These are phyloP conservation scores for Danaus chrysippus DNA, from an alignment of 2,888 invertebrate genomes.

Conservation along the genomic window DNA sequence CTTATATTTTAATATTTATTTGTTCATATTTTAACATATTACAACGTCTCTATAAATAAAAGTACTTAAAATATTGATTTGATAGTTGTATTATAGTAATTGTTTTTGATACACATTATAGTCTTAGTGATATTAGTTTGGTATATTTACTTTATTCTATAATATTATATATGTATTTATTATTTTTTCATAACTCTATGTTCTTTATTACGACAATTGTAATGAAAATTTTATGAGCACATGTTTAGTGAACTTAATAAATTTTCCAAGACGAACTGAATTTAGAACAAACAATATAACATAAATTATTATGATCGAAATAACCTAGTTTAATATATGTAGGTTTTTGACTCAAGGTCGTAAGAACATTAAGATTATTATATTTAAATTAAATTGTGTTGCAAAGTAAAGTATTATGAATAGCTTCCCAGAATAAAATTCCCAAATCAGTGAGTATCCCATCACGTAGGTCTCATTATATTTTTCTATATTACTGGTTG, in stretches of 20 bases:
- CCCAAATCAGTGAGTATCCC: slow-evolving; percentile 40
- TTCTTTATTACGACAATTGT: slow-evolving; percentile 37
- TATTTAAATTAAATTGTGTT: neutral
- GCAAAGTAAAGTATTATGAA: neutral
- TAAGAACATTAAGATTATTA: neutral
- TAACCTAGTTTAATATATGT: slow-evolving; percentile 54
- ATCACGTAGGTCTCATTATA: slow-evolving; percentile 65
- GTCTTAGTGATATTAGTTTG: neutral
- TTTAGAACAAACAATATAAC: slow-evolving; percentile 37
- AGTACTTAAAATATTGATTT: no score
- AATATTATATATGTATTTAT: slow-evolving; percentile 9
- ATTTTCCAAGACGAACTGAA: slow-evolving; percentile 44
- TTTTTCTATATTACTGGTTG: slow-evolving; percentile 53
- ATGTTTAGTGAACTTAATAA: slow-evolving; percentile 55
- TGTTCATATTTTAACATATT: neutral
- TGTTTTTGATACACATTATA: neutral
- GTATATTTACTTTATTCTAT: neutral
- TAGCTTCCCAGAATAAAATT: slow-evolving; percentile 16
- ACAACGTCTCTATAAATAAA: no score
- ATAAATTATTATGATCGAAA: slow-evolving; percentile 60
- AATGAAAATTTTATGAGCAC: slow-evolving; percentile 42
- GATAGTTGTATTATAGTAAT: no score
- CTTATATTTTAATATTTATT: neutral
- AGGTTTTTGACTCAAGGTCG: slow-evolving; percentile 52
- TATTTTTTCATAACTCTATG: slow-evolving; percentile 34